Base-by-base conservation (phyloP, 2,888 invertebrate species). In the Agelastica alni region DNA sequence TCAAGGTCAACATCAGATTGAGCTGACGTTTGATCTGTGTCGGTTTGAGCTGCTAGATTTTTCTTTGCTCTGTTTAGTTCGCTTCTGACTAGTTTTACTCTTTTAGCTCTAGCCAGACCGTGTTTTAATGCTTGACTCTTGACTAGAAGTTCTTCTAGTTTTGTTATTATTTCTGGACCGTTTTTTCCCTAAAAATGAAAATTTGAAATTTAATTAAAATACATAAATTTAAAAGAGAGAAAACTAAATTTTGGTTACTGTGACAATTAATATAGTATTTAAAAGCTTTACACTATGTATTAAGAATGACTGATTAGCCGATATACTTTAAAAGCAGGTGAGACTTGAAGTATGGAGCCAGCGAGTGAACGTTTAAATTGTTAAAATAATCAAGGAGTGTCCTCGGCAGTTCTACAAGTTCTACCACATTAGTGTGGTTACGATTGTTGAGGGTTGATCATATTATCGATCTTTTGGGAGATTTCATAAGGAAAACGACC, bases 61-160 rank as follows among this genome's bases (percentile, higher is more conserved):
- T 79, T 79, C 42, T 79, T 81, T 59, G 81, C 79, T 63, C 81
- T 81, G 2, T 79, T 78, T 30, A 87, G 79, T 71, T 86, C 83
- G 44, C 79, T 70, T 34, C 85, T 77, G 28, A 84, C 81, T 31
- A 81, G 72, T 63, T 83, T 83, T 1, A 83, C 78, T 36, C 84
- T 78, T 72, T 84, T 85, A 20, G 79, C 80, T 51, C 84, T 75
- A 9, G 83, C 80, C 14, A 79, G 68, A 12, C 81, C 81, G 68
- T 84, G 83, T 60, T 83, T 82, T 4, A 86, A 72, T n/a, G 79
- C 77, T 67, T 84, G 82, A 49, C 85, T 82, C 69, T 83, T 83
- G 59, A 83, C 84, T 59, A 85, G 75, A 26, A 86, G 77, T 56
- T 85, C 84, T 51, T 87, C 79, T 39, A 88, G 70, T 61, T 81